A percentile compares a stretch with the other conserved stretches of the same genome.
These are phyloP conservation scores for Umimayanthus chanpuru DNA, from an alignment of 92 coral and sea anemone genomes.

Conservation along the genomic window DNA sequence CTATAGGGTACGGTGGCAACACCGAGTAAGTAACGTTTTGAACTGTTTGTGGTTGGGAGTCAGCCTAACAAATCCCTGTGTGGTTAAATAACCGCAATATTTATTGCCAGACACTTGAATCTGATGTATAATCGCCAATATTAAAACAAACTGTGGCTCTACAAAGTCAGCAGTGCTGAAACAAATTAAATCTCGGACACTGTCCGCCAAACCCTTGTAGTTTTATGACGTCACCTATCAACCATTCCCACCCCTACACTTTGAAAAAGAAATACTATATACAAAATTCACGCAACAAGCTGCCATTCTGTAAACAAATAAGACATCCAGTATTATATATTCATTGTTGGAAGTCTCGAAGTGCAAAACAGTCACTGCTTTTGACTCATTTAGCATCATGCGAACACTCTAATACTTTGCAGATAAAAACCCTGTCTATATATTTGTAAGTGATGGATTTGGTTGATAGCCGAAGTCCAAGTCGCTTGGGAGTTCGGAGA, in stretches of 20 bases:
- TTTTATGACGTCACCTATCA: neutral
- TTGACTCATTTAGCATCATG: neutral
- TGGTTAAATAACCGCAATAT: too few species aligned
- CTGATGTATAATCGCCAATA: neutral
- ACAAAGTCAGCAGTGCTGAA: neutral
- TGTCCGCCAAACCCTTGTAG: neutral
- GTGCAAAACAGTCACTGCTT: too few species aligned
- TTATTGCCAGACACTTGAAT: neutral
- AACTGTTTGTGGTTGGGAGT: too few species aligned
- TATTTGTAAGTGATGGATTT: slow-evolving; percentile 25
- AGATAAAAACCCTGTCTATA: neutral
- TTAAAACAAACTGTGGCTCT: neutral
- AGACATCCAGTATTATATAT: too few species aligned
- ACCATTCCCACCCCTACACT: neutral
- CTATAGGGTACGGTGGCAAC: neutral
- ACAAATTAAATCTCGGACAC: neutral
- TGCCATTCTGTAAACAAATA: too few species aligned
- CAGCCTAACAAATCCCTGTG: neutral
- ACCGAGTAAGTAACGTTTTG: neutral
- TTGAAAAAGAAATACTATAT: too few species aligned
- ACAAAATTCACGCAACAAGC: too few species aligned
- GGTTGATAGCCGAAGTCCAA: slow-evolving; percentile 34
- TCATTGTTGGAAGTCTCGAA: too few species aligned
- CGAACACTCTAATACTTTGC: neutral
- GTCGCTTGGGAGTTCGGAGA: slow-evolving; percentile 36